Percentiles rank a stretch among this genome's conserved stretches.
Evolutionary conservation across 2,113 vertebrate genomes (phyloP).

Genomic region (Dascyllus trimaculatus): DNA sequence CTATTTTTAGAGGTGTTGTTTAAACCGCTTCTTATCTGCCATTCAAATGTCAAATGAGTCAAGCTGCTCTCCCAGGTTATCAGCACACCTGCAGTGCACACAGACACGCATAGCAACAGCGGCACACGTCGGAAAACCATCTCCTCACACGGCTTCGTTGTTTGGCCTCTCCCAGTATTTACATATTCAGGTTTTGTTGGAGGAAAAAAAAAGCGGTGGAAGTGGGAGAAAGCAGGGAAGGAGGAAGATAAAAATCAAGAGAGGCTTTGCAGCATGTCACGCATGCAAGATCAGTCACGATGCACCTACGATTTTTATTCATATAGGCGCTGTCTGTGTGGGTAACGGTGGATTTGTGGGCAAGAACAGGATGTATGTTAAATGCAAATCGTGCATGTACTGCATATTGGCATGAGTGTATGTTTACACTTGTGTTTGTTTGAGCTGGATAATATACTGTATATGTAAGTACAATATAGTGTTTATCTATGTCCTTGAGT

Average conservation of each 20-base stretch:
- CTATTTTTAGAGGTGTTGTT: conserved; percentile 26
- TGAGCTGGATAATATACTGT: too few relatives aligned
- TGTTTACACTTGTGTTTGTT: too few relatives aligned
- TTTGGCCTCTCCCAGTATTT: neutral
- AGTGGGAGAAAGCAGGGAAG: neutral
- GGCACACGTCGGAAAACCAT: neutral
- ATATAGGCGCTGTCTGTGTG: neutral
- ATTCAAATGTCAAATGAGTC: conserved; percentile 42
- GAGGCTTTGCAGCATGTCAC: neutral
- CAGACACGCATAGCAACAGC: neutral
- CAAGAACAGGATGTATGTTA: too few relatives aligned
- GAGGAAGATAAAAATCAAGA: neutral
- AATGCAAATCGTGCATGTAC: too few relatives aligned
- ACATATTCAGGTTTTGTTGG: neutral
- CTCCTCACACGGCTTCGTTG: neutral
- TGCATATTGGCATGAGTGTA: too few relatives aligned
- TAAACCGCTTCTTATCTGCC: conserved; percentile 6
- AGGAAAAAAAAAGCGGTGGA: neutral
- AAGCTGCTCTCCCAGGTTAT: neutral
- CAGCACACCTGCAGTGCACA: conserved; percentile 10
- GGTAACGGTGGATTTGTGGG: too few relatives aligned
- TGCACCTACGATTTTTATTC: neutral
- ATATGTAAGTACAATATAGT: too few relatives aligned
- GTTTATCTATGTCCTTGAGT: too few relatives aligned
- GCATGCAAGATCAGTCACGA: neutral